Evolutionary conservation across 2,888 invertebrate species (phyloP).

Genomic region (Andrena haemorrhoa): DNA sequence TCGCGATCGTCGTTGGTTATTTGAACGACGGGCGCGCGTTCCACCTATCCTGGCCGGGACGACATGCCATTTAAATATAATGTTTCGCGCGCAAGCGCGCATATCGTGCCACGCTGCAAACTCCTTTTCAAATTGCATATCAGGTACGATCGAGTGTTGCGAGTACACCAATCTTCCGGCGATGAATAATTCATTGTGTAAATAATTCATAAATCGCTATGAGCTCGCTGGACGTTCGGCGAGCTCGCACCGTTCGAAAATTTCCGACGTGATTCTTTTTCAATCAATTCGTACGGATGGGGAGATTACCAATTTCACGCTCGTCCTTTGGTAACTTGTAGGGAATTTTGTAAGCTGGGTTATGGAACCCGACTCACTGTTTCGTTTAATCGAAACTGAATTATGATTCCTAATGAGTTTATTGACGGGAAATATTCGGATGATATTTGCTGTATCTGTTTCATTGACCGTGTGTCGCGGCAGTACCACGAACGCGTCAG

Average conservation of each 20-base stretch:
- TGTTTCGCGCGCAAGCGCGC: conserved; percentile 61
- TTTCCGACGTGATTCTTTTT: conserved; percentile 39
- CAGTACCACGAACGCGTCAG: not conserved
- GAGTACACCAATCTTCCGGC: conserved; percentile 74
- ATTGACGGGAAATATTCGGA: not conserved
- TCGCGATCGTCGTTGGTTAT: conserved; percentile 37
- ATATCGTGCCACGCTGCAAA: conserved; percentile 57
- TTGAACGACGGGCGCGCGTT: conserved; percentile 36
- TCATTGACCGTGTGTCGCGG: not conserved
- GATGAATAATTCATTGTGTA: conserved; percentile 75
- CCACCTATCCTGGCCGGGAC: conserved; percentile 19
- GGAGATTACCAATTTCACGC: not conserved
- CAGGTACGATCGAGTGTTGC: conserved; percentile 73
- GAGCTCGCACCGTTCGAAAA: conserved; percentile 56
- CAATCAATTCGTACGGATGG: conserved; percentile 4
- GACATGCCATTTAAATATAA: conserved; percentile 68
- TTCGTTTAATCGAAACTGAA: too few relatives aligned
- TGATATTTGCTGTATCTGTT: not conserved
- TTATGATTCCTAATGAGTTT: not conserved
- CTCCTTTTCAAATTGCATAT: conserved; percentile 76
- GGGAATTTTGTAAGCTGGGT: not conserved
- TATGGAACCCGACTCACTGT: too few relatives aligned
- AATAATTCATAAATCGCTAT: conserved; percentile 73
- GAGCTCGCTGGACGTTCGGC: conserved; percentile 43
- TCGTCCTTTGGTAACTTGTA: not conserved